Conservation (phyloP, 1,140 invertebrate species). For the Aradophagus sp. region DNA sequence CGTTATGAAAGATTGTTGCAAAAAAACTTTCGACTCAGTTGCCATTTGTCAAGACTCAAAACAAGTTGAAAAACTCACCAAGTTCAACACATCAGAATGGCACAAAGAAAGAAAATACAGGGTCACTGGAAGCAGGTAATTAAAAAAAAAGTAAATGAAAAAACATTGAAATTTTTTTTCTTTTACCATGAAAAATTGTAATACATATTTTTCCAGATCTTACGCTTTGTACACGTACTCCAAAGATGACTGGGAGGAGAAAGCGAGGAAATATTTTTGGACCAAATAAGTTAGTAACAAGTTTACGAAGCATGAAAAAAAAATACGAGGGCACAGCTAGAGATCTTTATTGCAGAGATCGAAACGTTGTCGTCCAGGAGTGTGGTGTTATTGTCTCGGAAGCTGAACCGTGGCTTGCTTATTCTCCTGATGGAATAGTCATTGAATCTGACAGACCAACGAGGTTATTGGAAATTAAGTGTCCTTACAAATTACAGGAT, state of each 20-base stretch:
- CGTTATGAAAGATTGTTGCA: too few relatives aligned
- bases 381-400: conserved; percentile 27
- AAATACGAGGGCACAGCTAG: conserved; percentile 17
- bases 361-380: conserved; percentile 2
- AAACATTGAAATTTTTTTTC: too few relatives aligned
- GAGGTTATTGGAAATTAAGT: conserved; percentile 10
- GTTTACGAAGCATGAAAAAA: conserved; percentile 19
- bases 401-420: conserved; percentile 30
- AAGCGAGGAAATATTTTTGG: conserved; percentile 27
- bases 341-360: conserved; percentile 10
- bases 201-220: conserved; percentile 4
- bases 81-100: too few relatives aligned
- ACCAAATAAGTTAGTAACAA: conserved; percentile 14
- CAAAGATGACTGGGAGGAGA: conserved; percentile 26
- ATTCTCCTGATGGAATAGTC: conserved; percentile 39
- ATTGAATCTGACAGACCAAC: conserved; percentile 6
- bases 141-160: too few relatives aligned
- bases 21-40: too few relatives aligned
- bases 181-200: too few relatives aligned
- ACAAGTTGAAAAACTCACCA: too few relatives aligned
- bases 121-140: too few relatives aligned
- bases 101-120: too few relatives aligned
- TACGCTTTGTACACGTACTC: conserved; percentile 21
- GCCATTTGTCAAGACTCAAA: too few relatives aligned
- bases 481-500: conserved; percentile 1